Evolutionary conservation across 1,140 invertebrate genomes (phyloP).

Genomic region (Tetramorium parvispinum): DNA sequence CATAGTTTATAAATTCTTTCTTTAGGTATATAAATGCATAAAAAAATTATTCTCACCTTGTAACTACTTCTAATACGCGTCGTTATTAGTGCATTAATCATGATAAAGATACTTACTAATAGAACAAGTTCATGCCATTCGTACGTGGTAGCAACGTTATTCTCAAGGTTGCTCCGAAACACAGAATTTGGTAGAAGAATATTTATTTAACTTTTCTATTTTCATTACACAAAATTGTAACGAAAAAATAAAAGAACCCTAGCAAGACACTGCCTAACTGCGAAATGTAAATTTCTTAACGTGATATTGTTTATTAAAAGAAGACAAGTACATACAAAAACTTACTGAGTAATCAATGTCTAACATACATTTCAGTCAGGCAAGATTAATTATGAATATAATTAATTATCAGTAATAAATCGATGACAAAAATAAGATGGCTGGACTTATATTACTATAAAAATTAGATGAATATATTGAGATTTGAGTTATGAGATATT

Average conservation of each 20-base stretch:
- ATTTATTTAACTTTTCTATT: neutral
- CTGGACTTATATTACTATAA: neutral
- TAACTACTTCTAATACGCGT: neutral
- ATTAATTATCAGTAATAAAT: slow-evolving; percentile 13
- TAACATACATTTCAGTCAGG: neutral
- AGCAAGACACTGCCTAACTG: neutral
- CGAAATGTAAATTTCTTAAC: neutral
- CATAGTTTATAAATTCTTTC: neutral
- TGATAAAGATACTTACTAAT: slow-evolving; percentile 24
- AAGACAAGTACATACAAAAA: neutral
- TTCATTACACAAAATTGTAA: neutral
- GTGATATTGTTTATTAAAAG: slow-evolving; percentile 16
- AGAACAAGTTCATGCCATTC: slow-evolving; percentile 16
- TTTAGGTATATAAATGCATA: neutral
- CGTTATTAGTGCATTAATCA: slow-evolving; percentile 33
- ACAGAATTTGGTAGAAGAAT: neutral
- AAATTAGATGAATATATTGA: neutral
- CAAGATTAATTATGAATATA: slow-evolving; percentile 32
- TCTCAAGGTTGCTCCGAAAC: neutral
- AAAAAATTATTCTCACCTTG: slow-evolving; percentile 22
- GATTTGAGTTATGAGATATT: neutral
- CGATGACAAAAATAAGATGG: neutral
- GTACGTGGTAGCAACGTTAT: neutral
- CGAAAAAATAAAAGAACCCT: neutral
- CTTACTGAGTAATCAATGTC: neutral